These are phyloP conservation scores for Papilio helenus DNA, from an alignment of 1,140 invertebrate species.

Conservation along the genomic window DNA sequence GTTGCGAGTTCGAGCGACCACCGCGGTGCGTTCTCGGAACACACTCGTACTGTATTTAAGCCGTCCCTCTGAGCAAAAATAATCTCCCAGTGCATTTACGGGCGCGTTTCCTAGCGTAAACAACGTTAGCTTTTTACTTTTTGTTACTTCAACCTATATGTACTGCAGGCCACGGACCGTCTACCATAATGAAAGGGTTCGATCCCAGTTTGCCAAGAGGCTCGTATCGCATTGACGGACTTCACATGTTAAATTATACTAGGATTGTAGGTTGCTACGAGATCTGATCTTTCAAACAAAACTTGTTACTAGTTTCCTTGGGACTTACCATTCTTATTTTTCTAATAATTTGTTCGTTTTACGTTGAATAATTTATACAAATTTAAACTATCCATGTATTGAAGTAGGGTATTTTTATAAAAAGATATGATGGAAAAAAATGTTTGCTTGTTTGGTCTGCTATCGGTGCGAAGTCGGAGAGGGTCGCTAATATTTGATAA, in stretches of 20 bases:
- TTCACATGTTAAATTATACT: slow-evolving; percentile 28
- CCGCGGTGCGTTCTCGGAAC: slow-evolving; percentile 70
- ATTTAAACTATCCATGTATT: background rate
- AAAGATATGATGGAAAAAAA: background rate
- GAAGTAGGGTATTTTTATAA: background rate
- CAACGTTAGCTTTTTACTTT: slow-evolving; percentile 41
- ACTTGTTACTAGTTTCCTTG: background rate
- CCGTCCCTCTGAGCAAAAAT: slow-evolving; percentile 66
- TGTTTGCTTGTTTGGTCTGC: slow-evolving; percentile 13
- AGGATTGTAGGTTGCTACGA: background rate
- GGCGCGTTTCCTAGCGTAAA: slow-evolving; percentile 52
- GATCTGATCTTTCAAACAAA: background rate
- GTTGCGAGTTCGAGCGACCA: slow-evolving; percentile 54
- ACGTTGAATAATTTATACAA: background rate
- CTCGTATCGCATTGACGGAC: slow-evolving; percentile 18
- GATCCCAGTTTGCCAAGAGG: slow-evolving; percentile 7
- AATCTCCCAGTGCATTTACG: slow-evolving; percentile 52
- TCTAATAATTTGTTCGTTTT: slow-evolving; percentile 7
- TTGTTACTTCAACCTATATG: slow-evolving; percentile 27
- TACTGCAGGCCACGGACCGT: slow-evolving; percentile 28
- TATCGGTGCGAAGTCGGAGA: background rate
- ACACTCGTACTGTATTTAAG: slow-evolving; percentile 59
- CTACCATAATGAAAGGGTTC: slow-evolving; percentile 31
- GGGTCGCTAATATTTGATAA: background rate
- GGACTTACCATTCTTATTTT: slow-evolving; percentile 20